phyloP scores from a whole-genome alignment of 2,888 invertebrate genomes.

The Melanostoma mellinum region DNA sequence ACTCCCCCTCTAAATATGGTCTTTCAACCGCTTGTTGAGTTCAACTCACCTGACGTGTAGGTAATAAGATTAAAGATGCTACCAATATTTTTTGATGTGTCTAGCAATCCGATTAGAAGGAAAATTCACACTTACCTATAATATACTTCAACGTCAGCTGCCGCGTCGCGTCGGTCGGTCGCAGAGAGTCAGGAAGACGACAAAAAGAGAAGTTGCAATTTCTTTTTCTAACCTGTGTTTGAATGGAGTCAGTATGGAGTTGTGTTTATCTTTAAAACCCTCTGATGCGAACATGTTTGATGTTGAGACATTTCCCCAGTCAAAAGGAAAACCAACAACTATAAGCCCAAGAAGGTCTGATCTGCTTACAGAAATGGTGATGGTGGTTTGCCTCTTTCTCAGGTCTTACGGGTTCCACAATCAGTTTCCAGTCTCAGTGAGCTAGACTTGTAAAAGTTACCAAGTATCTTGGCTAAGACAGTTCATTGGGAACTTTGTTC shows the following conservation, averaged over 20 bases:
- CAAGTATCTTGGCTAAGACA: conserved; percentile 53
- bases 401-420: conserved; percentile 8
- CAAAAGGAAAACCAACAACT: conserved; percentile 15
- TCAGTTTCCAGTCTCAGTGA: neutral
- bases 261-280: conserved; percentile 55
- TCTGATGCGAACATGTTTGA: conserved; percentile 47
- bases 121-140: conserved; percentile 22
- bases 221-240: neutral
- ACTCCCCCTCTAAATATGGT: neutral
- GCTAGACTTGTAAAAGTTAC: conserved; percentile 56
- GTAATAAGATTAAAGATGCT: conserved; percentile 66
- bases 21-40: conserved; percentile 20
- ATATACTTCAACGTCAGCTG: no score
- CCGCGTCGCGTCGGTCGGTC: neutral
- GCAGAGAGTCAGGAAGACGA: neutral
- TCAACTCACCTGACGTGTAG: conserved; percentile 41
- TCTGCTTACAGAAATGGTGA: conserved; percentile 37
- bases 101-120: conserved; percentile 60
- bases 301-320: conserved; percentile 57
- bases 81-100: conserved; percentile 47
- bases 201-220: conserved; percentile 1
- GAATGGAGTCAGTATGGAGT: conserved; percentile 6
- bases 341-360: conserved; percentile 44
- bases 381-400: conserved; percentile 12
- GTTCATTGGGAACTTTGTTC: conserved; percentile 69